A percentile compares a stretch with the other conserved stretches of the same genome.
Evolutionary conservation across 2,797 vertebrate species (phyloP).

Genomic region (Amniataba percoides): DNA sequence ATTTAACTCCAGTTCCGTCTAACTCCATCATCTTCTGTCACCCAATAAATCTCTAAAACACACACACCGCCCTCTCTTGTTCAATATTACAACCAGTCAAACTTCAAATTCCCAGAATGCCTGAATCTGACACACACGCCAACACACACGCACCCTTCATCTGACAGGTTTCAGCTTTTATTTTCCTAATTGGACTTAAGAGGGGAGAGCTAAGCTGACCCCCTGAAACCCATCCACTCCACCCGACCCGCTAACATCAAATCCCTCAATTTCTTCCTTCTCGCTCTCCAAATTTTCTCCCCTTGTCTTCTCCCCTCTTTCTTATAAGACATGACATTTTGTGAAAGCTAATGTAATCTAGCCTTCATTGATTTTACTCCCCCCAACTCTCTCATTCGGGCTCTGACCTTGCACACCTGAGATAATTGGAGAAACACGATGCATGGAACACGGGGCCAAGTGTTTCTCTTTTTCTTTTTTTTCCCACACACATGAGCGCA

Average conservation of each 20-base stretch:
- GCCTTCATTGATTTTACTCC: constrained; percentile 67
- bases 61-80: background rate
- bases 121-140: constrained; percentile 18
- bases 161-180: constrained; percentile 58
- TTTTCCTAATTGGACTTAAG: constrained; percentile 72
- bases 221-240: constrained; percentile 51
- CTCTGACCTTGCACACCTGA: constrained; percentile 45
- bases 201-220: constrained; percentile 45
- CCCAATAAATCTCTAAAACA: background rate
- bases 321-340: constrained; percentile 41
- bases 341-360: constrained; percentile 54
- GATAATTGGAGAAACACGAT: constrained; percentile 39
- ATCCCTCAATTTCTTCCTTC: constrained; percentile 3
- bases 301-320: constrained; percentile 3
- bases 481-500: background rate
- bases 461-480: constrained; percentile 12
- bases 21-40: constrained; percentile 20
- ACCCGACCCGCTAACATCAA: constrained; percentile 47
- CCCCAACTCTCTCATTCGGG: constrained; percentile 14
- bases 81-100: background rate
- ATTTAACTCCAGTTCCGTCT: constrained; percentile 2
- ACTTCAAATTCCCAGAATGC: constrained; percentile 34
- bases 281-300: constrained; percentile 17
- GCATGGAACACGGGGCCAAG: background rate
- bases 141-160: constrained; percentile 19